These are phyloP conservation scores for Eremophila alpestris DNA, from an alignment of 2,797 vertebrate species.

Conservation along the genomic window DNA sequence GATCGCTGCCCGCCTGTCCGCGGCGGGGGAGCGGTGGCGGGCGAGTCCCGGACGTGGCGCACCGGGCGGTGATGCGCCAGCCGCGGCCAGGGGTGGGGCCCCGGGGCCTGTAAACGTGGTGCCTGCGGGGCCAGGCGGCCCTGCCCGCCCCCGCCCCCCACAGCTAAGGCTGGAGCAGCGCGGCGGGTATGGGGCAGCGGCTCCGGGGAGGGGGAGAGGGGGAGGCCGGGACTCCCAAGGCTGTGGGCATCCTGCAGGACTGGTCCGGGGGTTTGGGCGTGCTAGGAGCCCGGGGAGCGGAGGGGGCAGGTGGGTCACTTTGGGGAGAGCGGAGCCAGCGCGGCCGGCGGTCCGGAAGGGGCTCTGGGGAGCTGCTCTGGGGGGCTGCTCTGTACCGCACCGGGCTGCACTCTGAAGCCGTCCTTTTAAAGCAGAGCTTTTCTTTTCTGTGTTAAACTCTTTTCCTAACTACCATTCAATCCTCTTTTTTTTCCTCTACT, in stretches of 20 bases:
- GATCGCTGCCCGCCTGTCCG: background rate
- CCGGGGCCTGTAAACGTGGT: background rate
- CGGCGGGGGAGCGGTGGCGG: background rate
- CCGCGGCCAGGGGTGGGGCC: background rate
- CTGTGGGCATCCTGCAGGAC: background rate
- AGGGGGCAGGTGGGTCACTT: background rate
- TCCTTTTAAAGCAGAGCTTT: background rate
- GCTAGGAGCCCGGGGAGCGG: background rate
- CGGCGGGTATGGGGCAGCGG: background rate
- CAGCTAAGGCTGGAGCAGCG: background rate
- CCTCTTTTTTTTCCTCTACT: background rate
- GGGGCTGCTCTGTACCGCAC: accelerated
- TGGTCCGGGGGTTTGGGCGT: background rate
- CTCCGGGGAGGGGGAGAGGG: background rate
- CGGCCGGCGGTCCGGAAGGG: background rate
- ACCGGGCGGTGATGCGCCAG: background rate
- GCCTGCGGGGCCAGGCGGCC: background rate
- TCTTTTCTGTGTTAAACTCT: background rate
- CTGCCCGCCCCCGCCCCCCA: background rate
- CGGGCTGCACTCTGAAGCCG: background rate
- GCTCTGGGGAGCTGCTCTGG: background rate
- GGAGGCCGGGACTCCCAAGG: too few relatives aligned
- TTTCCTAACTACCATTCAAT: background rate
- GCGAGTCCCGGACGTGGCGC: background rate
- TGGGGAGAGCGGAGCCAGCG: background rate